phyloP scores from a whole-genome alignment of 2,113 vertebrate species.

The Perca flavescens region DNA sequence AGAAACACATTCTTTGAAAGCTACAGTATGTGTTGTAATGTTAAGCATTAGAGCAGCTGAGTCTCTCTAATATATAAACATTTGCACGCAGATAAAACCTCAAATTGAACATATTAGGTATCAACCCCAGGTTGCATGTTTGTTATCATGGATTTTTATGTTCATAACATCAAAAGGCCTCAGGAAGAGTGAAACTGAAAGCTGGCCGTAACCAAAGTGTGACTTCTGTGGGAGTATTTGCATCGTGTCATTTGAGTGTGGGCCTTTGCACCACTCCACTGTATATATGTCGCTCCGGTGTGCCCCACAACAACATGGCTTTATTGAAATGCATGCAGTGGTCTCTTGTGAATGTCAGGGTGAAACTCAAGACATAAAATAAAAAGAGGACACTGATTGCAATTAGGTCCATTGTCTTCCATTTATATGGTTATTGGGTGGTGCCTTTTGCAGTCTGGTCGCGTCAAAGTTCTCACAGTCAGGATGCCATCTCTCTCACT shows the following conservation, averaged over 20 bases:
- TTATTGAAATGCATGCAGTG: conserved; percentile 72
- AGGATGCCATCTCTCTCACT: conserved; percentile 73
- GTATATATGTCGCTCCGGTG: conserved; percentile 34
- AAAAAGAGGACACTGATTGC: conserved; percentile 79
- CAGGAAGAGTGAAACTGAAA: conserved; percentile 49
- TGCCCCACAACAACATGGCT: conserved; percentile 39
- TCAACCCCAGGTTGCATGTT: neutral
- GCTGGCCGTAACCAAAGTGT: conserved; percentile 69
- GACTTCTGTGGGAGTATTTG: conserved; percentile 66
- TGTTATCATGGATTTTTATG: conserved; percentile 10
- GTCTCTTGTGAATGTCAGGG: conserved; percentile 64
- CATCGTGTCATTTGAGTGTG: conserved; percentile 54
- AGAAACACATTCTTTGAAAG: conserved; percentile 57
- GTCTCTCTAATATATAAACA: neutral
- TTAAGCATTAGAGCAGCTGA: neutral
- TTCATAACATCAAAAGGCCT: conserved; percentile 66
- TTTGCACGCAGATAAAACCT: neutral
- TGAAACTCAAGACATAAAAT: conserved; percentile 73
- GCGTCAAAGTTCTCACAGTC: conserved; percentile 85
- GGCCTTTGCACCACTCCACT: conserved; percentile 50
- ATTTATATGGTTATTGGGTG: conserved; percentile 90
- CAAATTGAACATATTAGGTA: neutral
- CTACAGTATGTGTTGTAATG: neutral
- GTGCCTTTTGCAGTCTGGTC: conserved; percentile 63
- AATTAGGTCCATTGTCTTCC: conserved; percentile 81